Evolutionary conservation across 2,113 vertebrate genomes (phyloP), one percentile per base, ranked within the genome.

Genomic region (Channa argus): DNA sequence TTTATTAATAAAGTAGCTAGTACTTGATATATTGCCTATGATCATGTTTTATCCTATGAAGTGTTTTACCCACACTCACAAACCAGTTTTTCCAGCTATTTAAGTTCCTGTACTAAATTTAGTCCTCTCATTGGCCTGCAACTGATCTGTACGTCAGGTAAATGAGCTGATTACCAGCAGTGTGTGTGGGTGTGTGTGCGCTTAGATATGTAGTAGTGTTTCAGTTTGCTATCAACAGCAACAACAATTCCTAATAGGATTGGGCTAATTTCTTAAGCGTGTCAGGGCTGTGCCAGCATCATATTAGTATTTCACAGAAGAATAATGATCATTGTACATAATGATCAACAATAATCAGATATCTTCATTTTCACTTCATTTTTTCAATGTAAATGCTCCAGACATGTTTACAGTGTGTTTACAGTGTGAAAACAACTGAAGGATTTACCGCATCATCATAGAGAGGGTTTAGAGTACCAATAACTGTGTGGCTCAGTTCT

Each of bases 221-320:
- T 54, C 14, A 12, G 60, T 62, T 53, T 54, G 6, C 4, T 12
- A 43, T 39, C 4, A 52, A 43, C 12, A 55, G 43, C 60, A 71
- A 4, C 50, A 53, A 36, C 66, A 44, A 50, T 72, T 55, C 79
- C 52, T 73, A 86, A 89, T 77, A 72, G 79, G 86, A 91, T 88
- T 89, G 74, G 5, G 36, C 70, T 71, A 60, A 75, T 79, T 82
- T 79, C 51, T 56, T 62, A 84, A 78, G 45, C 62, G 56, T n/a
- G 56, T 85, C 70, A 74, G 33, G 33, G 15, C 56, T 64, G 49
- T 15, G 62, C 49, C 46, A 46, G 3, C 5, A 59, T 71, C 43
- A 52, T 14, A 14, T 24, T 41, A 54, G 44, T n/a, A 9, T n/a
- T 15, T 4, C 8, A 39, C 2, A 1, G 55, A 69, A 6, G 12